Base-by-base conservation (phyloP, 2,797 vertebrate genomes). In the Hybognathus amarus region DNA sequence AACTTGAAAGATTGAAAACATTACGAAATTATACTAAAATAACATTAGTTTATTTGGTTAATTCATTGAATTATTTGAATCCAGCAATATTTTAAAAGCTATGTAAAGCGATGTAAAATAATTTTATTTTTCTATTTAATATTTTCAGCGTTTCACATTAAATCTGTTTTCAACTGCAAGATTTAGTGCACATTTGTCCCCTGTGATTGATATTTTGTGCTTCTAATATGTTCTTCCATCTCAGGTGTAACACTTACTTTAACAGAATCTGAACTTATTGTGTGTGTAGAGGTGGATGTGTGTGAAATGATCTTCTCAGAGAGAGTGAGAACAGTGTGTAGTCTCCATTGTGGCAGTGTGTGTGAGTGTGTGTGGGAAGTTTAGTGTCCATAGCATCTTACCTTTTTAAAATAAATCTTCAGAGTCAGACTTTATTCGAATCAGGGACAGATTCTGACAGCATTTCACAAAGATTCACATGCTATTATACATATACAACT, bases 321-420 rank as follows among this genome's bases (percentile, higher is more conserved):
- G 70, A 74, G 40, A 38, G 56, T 52, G 45, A 82, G 75, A 45
- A 66, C 54, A 6, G 40, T 50, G 59, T 82, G 59, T 42, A n/a
- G 40, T 74, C 69, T 79, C 59, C 68, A 74, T 83, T 47, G 79
- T 85, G 79, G 52, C 52, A 12, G 77, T 75, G 76, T 56, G 6
- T 67, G 1, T 15, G n/a, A n/a, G 42, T 45, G 42, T 45, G 61
- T 66, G 33, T 30, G 47, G 82, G 78, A 71, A 78, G 70, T 61
- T 77, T 30, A 30, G 22, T 50, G 20, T 38, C 13, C 52, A 38
- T 15, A 50, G 42, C 2, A 38, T 66, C 9, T 45, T 45, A 0
- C 12, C 3, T 13, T 13, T 45, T 13, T 45, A 13, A 45, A 45
- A 45, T 45, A 45, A 13, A 45, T 45, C 12, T 45, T 45, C 42